These are phyloP conservation scores for Bos taurus DNA, from an alignment of 2,113 vertebrate genomes.

Conservation along the genomic window DNA sequence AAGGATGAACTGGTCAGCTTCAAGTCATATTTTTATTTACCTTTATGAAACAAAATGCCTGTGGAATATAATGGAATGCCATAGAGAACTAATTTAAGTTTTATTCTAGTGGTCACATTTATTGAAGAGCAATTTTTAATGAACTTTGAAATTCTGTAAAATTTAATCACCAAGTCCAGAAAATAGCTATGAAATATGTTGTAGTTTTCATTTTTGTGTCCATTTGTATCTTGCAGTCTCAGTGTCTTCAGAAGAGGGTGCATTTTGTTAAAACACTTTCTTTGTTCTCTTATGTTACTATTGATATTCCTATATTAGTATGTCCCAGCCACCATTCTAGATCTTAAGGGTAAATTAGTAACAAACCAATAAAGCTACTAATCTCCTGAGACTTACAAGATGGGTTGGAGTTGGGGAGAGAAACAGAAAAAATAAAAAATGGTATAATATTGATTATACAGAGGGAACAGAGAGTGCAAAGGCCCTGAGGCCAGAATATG, in stretches of 20 bases:
- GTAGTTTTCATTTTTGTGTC: slow-evolving; percentile 55
- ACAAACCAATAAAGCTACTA: background rate
- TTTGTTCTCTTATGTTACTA: background rate
- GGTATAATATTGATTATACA: background rate
- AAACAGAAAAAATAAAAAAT: background rate
- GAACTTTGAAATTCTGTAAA: slow-evolving; percentile 73
- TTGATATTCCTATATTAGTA: background rate
- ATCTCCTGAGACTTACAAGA: background rate
- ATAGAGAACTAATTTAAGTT: slow-evolving; percentile 69
- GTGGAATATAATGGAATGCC: slow-evolving; percentile 54
- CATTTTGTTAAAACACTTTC: background rate
- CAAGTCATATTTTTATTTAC: slow-evolving; percentile 70
- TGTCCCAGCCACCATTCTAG: background rate
- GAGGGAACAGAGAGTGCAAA: background rate
- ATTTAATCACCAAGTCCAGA: slow-evolving; percentile 71
- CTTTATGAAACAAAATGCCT: slow-evolving; percentile 72
- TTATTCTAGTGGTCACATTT: slow-evolving; percentile 67
- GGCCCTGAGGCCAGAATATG: background rate
- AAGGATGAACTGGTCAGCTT: slow-evolving; percentile 48
- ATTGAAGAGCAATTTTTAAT: slow-evolving; percentile 72
- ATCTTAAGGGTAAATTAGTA: background rate
- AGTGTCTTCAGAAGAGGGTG: background rate
- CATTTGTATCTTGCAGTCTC: slow-evolving; percentile 39
- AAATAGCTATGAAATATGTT: slow-evolving; percentile 59
- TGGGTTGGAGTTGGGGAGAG: background rate